Evolutionary conservation across 2,113 vertebrate species (phyloP), one percentile per base, ranked within the genome.

Genomic region (Tragelaphus imberbis): DNA sequence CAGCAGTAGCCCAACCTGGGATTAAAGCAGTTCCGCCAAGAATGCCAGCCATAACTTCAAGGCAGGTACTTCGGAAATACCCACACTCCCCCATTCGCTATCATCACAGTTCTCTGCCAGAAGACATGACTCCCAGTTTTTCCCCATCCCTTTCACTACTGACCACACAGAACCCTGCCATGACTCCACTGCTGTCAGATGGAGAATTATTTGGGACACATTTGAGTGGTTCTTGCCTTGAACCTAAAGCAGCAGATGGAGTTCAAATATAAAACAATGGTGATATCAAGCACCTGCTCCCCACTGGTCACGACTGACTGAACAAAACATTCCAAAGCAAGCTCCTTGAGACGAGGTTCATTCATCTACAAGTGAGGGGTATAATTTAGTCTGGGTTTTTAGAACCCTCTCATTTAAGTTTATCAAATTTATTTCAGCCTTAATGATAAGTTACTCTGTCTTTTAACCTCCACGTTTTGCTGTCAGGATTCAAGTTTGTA

Each of bases 81-180:
- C 97, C 98, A 19, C 98, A 97, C 65, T 98, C 99, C 21, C 99
- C 99, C 2, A 95, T 99, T 95, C 96, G 97, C 28, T 98, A 98
- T 96, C 98, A 98, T 94, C 98, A 98, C 44, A 98, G 94, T 90
- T 99, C 99, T 47, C 99, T 98, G 79, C 97, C 99, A 49, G 98
- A 98, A 96, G 97, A 98, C 53, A 99, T 99, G 99, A 99, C 98
- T 0, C 99, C 99, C 55, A 99, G 94, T 87, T 99, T 99, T 98
- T 99, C 99, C 95, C 99, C 99, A 23, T 99, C 99, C 15, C 98
- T 99, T 49, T 99, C 99, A 19, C 98, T 99, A 14, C 98, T 99
- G 95, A 99, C 99, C 3, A 23, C 98, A 11, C 98, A 99, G 90
- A 99, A 98, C 2, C 99, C 99, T 68, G 98, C 96, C 95, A 40